Percentiles rank a stretch among this genome's conserved stretches.
Conservation (phyloP, 1,140 invertebrate species). For the Sinonovacula constricta region DNA sequence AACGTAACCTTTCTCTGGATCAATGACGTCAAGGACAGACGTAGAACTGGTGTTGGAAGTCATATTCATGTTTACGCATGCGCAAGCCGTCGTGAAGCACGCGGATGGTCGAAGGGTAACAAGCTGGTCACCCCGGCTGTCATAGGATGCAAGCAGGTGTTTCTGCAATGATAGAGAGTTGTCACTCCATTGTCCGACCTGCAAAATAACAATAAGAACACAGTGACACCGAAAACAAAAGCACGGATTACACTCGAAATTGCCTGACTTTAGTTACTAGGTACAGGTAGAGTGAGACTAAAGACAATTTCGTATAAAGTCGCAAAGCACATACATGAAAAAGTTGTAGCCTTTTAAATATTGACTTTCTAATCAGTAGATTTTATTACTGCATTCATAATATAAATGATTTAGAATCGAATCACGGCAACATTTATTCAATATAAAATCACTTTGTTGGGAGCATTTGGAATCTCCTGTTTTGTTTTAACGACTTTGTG, state of each 20-base stretch:
- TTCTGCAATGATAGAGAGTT: conserved; percentile 28
- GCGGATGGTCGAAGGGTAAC: conserved; percentile 30
- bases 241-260: neutral
- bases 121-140: conserved; percentile 30
- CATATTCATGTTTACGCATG: conserved; percentile 51
- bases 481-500: neutral
- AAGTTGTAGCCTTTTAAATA: neutral
- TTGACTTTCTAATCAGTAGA: too few species aligned
- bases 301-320: neutral
- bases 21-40: neutral
- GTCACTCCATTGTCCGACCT: conserved; percentile 62
- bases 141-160: conserved; percentile 47
- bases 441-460: too few species aligned
- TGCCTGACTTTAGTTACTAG: too few species aligned
- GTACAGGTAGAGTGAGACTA: neutral
- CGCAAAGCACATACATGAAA: neutral
- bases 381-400: too few species aligned
- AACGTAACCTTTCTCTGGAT: conserved; percentile 40
- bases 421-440: too few species aligned
- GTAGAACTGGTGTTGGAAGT: conserved; percentile 7
- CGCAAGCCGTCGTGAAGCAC: conserved; percentile 55
- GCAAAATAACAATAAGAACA: conserved; percentile 11
- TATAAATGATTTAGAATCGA: too few species aligned
- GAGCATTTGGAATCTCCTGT: neutral
- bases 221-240: neutral